phyloP scores from a whole-genome alignment of 1,140 invertebrate genomes.

The Atta texana region DNA sequence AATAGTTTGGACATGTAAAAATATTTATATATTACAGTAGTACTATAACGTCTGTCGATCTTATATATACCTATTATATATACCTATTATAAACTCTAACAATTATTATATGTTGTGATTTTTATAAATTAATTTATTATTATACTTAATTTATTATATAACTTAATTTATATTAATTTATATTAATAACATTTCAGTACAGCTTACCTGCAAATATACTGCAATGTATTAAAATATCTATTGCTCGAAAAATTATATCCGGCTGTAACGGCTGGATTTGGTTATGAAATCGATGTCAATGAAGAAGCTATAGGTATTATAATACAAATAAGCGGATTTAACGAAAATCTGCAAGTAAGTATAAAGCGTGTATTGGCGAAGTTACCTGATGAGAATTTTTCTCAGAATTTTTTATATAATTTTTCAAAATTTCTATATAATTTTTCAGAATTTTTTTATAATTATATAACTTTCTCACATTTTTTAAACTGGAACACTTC shows the following conservation, averaged over 20 bases:
- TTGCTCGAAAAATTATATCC: conserved; percentile 92
- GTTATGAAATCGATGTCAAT: conserved; percentile 87
- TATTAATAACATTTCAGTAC: conserved; percentile 83
- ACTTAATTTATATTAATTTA: background rate
- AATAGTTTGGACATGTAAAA: background rate
- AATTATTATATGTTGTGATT: background rate
- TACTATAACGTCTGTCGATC: too few species aligned
- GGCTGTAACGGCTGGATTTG: conserved; percentile 91
- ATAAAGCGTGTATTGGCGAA: background rate
- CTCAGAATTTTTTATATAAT: too few species aligned
- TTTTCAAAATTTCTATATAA: too few species aligned
- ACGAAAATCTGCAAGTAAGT: conserved; percentile 91
- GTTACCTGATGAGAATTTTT: background rate
- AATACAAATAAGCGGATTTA: conserved; percentile 91
- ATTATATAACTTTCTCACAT: too few species aligned
- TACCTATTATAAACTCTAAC: too few species aligned
- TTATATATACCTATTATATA: too few species aligned
- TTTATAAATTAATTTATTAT: background rate
- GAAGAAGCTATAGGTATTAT: conserved; percentile 89
- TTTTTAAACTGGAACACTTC: too few species aligned
- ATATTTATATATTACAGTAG: background rate
- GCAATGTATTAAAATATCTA: conserved; percentile 86
- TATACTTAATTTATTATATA: too few species aligned
- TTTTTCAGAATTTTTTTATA: too few species aligned
- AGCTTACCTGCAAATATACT: conserved; percentile 88